Conservation (phyloP, 2,797 vertebrate genomes). For the Halcyon badia region DNA sequence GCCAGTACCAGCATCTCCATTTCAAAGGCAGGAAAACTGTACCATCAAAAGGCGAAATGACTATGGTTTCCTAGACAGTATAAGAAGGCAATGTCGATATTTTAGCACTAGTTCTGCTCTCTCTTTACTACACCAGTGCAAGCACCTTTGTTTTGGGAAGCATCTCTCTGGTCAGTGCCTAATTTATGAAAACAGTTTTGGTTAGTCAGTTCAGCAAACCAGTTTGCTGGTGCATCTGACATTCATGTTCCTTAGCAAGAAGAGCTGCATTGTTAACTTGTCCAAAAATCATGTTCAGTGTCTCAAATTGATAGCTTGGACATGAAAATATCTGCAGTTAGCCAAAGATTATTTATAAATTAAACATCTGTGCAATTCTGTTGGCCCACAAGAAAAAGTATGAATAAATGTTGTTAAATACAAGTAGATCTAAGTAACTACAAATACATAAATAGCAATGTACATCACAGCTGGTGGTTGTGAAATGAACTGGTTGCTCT, state of each 20-base stretch:
- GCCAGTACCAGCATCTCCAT: not conserved
- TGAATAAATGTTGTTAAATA: not conserved
- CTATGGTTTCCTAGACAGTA: not conserved
- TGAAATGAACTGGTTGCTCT: conserved; percentile 16
- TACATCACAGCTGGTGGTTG: not conserved
- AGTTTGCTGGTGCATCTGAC: not conserved
- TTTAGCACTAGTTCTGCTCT: not conserved
- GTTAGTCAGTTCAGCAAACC: not conserved
- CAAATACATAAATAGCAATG: not conserved
- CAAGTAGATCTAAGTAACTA: not conserved
- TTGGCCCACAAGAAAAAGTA: not conserved
- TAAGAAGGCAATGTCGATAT: not conserved
- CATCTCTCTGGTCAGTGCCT: not conserved
- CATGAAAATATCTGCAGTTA: not conserved
- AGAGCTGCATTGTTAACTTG: not conserved
- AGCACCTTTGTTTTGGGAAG: not conserved
- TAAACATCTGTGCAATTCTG: not conserved
- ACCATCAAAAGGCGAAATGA: not conserved
- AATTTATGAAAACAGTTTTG: not conserved
- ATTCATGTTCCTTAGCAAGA: not conserved
- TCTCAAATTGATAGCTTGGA: not conserved
- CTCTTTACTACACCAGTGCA: not conserved
- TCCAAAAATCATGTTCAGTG: not conserved
- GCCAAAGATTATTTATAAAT: not conserved
- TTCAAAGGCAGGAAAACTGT: not conserved